Evolutionary conservation across 2,797 vertebrate species (phyloP), one percentile per base, ranked within the genome.

Genomic region (Phalanger gymnotis): DNA sequence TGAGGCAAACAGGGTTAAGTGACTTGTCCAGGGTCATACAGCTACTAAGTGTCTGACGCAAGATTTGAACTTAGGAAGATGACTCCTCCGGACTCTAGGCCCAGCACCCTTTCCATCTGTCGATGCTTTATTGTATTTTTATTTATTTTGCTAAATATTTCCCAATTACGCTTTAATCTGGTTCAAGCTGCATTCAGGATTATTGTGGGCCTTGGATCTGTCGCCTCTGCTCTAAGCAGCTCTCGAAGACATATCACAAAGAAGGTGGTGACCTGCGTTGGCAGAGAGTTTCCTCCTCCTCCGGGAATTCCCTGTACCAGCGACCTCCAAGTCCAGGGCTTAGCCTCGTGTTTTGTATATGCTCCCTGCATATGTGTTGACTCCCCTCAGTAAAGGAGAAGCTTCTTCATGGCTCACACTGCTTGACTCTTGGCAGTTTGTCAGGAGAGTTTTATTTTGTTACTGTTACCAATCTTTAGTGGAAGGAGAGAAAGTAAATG

Each of bases 291-390:
- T 61, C 58, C 31, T 73, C 66, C 31, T n/a, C 34, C 61, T 19
- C 58, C 12, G 4, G 61, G 34, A 66, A 34, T 66, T 61, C 34
- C 61, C 61, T n/a, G 4, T 61, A 19, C 5, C 61, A 16, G 4
- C 2, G 61, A n/a, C 34, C 61, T 61, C 58, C 30, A 34, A 40
- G 30, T 61, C 31, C 30, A 61, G 30, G 3, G 30, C 58, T 31
- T 61, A 31, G 30, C 30, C 16, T n/a, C 22, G n/a, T 73, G 66
- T 19, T 22, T 73, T 3, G 14, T 2, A 12, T 6, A 3, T 40
- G 13, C n/a, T 73, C n/a, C n/a, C 19, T 9, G 2, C 0, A 40
- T 40, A 2, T 6, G 0, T 40, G 16, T 40, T 9, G 5, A 16
- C 40, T 40, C 16, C 16, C 66, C n/a, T 40, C n/a, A 31, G 34